Conservation (phyloP, 2,113 vertebrate species). For the Pelodiscus sinensis region DNA sequence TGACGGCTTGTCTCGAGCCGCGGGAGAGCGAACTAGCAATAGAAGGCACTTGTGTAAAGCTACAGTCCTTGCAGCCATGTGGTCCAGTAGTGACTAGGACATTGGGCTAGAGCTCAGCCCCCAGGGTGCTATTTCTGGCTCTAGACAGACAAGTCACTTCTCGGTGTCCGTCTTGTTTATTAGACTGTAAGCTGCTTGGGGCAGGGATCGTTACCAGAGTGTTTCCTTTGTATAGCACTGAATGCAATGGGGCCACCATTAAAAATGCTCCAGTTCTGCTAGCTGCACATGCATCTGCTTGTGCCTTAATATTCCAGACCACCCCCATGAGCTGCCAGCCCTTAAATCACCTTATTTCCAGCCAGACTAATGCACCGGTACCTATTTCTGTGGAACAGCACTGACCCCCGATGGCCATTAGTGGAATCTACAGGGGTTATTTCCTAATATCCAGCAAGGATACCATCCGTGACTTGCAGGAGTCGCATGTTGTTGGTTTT, state of each 20-base stretch:
- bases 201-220: background rate
- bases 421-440: background rate
- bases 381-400: background rate
- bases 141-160: background rate
- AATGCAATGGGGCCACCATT: background rate
- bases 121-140: background rate
- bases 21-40: background rate
- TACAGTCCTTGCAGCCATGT: background rate
- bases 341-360: background rate
- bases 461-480: background rate
- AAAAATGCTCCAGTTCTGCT: background rate
- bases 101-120: background rate
- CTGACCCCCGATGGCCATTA: constrained; percentile 39
- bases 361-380: accelerated
- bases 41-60: background rate
- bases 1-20: background rate
- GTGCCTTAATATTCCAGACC: background rate
- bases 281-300: background rate
- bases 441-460: background rate
- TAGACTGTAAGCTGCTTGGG: background rate
- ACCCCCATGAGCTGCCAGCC: background rate
- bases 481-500: background rate
- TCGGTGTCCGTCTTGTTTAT: background rate
- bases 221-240: background rate
- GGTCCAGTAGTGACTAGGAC: background rate